Conservation (phyloP, 2,113 vertebrate species). For the Puma concolor region DNA sequence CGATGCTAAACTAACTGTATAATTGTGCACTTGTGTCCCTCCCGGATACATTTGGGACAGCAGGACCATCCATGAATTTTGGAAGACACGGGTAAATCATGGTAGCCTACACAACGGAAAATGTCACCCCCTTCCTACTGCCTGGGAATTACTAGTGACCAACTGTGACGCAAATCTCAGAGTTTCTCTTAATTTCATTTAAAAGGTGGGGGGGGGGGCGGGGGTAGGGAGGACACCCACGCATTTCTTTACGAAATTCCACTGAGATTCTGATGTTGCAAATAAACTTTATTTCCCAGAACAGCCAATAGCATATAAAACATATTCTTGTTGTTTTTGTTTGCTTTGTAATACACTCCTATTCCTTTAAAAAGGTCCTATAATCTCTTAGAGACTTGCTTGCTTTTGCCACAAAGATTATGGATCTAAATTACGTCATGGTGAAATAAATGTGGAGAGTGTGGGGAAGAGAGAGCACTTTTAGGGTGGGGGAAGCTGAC, state of each 20-base stretch:
- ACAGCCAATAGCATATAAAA: neutral
- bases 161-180: neutral
- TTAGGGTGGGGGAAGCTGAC: neutral
- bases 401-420: neutral
- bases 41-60: neutral
- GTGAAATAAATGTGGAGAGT: neutral
- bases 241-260: slow-evolving; percentile 46
- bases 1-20: neutral
- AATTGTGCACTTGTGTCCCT: neutral
- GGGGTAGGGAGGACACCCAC: too few relatives aligned
- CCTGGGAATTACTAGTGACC: neutral
- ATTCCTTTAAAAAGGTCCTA: neutral
- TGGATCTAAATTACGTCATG: neutral
- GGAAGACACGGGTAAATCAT: slow-evolving; percentile 5
- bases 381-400: neutral
- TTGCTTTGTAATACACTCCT: neutral
- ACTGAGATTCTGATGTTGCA: neutral
- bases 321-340: neutral
- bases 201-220: neutral
- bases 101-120: neutral
- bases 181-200: slow-evolving; percentile 41
- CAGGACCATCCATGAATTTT: neutral
- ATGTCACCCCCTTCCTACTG: neutral
- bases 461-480: too few relatives aligned
- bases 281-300: slow-evolving; percentile 17